Evolutionary conservation across 2,113 vertebrate genomes (phyloP).

Genomic region (Seriola dumerili): DNA sequence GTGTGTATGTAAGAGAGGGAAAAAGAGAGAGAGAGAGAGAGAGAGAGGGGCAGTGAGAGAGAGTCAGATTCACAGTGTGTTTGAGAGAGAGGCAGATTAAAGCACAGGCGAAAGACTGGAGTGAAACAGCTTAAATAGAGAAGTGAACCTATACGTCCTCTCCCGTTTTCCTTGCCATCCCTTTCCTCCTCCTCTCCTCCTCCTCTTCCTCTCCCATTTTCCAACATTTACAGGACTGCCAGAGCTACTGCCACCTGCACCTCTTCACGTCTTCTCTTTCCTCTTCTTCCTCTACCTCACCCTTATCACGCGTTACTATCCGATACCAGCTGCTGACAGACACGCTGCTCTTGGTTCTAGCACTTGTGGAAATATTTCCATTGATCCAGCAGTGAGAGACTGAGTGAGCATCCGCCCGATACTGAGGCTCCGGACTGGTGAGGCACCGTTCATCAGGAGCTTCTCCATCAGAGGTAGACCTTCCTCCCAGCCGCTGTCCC

Average conservation of each 20-base stretch:
- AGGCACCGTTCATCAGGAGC: conserved; percentile 40
- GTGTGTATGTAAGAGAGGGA: conserved; percentile 29
- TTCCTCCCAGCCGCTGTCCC: conserved; percentile 46
- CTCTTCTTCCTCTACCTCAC: conserved; percentile 67
- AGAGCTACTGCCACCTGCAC: conserved; percentile 75
- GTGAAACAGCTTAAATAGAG: conserved; percentile 75
- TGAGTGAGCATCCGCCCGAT: conserved; percentile 55
- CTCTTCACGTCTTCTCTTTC: conserved; percentile 58
- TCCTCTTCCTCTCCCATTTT: conserved; percentile 68
- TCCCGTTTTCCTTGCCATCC: conserved; percentile 76
- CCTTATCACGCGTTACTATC: conserved; percentile 47
- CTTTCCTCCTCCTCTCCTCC: conserved; percentile 70
- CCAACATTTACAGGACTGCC: conserved; percentile 67
- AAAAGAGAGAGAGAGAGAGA: conserved; percentile 31
- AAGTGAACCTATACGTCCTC: conserved; percentile 77
- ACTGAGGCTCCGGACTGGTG: conserved; percentile 52
- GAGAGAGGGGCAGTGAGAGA: conserved; percentile 66
- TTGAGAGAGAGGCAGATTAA: conserved; percentile 73
- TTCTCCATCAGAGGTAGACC: conserved; percentile 51
- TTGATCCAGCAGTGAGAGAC: conserved; percentile 49
- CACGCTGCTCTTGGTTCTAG: conserved; percentile 44
- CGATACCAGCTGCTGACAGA: conserved; percentile 49
- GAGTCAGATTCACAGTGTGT: conserved; percentile 66
- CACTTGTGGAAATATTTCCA: conserved; percentile 76
- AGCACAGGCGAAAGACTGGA: conserved; percentile 70